Percentiles rank a stretch among this genome's conserved stretches.
Conservation (phyloP, 1,140 invertebrate species). For the Ceratitis capitata region DNA sequence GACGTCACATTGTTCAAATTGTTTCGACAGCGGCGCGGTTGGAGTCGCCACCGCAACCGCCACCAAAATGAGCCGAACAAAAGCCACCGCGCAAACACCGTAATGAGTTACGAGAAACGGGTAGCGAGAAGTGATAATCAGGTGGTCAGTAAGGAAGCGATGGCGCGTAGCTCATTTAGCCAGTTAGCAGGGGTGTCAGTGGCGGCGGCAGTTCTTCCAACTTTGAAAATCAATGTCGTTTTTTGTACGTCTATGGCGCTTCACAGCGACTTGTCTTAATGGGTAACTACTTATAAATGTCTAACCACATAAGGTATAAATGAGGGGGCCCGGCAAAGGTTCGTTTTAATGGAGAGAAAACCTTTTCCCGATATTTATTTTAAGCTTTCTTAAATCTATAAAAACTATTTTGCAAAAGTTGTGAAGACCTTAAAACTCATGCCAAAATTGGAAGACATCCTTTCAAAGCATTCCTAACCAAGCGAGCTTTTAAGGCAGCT, state of each 20-base stretch:
- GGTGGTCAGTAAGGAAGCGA: background rate
- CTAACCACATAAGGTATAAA: too few species aligned
- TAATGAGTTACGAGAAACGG: background rate
- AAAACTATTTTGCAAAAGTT: too few species aligned
- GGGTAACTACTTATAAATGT: background rate
- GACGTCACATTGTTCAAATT: conserved; percentile 48
- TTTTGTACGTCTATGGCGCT: background rate
- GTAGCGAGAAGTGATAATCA: background rate
- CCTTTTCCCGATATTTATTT: too few species aligned
- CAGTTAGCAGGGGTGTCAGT: background rate
- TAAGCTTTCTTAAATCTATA: too few species aligned
- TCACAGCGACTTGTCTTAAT: background rate
- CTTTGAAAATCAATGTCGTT: background rate
- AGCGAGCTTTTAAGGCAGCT: too few species aligned
- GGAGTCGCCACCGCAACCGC: conserved; percentile 41
- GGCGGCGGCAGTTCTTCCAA: background rate
- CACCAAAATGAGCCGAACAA: background rate
- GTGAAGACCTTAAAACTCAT: too few species aligned
- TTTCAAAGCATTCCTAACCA: too few species aligned
- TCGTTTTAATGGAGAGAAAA: too few species aligned
- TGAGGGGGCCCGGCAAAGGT: too few species aligned
- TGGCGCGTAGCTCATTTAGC: background rate
- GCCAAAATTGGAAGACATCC: too few species aligned
- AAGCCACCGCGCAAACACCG: background rate
- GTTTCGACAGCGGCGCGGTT: conserved; percentile 44